Evolutionary conservation across 2,797 vertebrate species (phyloP).

Genomic region (Platalea minor): DNA sequence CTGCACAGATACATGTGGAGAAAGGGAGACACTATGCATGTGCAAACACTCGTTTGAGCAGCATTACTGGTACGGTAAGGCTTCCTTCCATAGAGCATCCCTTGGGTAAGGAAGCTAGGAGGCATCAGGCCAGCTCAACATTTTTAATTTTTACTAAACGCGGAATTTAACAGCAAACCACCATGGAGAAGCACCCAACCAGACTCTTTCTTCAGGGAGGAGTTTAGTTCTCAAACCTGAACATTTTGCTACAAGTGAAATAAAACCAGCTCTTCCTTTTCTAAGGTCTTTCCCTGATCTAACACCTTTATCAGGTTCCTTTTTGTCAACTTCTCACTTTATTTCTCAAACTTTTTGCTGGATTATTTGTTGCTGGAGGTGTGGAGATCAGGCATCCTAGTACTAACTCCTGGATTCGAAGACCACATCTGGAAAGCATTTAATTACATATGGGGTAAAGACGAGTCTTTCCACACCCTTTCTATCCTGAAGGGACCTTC

Average conservation of each 20-base stretch:
- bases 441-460: neutral
- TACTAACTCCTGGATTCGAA: neutral
- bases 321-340: neutral
- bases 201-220: neutral
- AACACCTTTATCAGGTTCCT: neutral
- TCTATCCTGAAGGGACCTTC: neutral
- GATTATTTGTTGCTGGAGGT: neutral
- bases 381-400: too few species aligned
- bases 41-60: neutral
- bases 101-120: neutral
- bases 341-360: neutral
- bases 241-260: neutral
- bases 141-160: neutral
- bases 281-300: neutral
- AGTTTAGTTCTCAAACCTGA: neutral
- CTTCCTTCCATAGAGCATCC: neutral
- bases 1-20: rapidly evolving
- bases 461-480: neutral
- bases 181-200: neutral
- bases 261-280: neutral
- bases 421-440: neutral
- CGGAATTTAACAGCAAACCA: neutral
- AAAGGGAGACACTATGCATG: neutral
- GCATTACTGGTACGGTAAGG: neutral
- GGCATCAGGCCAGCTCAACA: neutral